Evolutionary conservation across 2,888 invertebrate species (phyloP).

Genomic region (Flexamia atlantica): DNA sequence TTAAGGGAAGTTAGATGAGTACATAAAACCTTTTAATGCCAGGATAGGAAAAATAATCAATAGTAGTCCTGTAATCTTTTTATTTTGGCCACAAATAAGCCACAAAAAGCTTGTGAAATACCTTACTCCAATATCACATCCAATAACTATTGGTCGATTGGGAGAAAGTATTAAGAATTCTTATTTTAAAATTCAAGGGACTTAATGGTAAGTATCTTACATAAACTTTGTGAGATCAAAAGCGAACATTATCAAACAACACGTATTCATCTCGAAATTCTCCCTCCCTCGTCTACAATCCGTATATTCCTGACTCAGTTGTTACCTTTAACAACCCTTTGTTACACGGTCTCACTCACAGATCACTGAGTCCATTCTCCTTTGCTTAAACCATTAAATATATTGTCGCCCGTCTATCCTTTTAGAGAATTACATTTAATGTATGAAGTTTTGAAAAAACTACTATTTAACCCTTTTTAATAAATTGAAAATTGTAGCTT

Average conservation of each 20-base stretch:
- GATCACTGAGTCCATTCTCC: conserved; percentile 26
- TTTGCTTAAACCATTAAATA: conserved; percentile 31
- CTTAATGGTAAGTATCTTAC: background rate
- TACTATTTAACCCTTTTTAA: too few relatives aligned
- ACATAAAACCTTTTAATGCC: too few relatives aligned
- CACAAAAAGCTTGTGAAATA: too few relatives aligned
- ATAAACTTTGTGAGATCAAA: conserved; percentile 12
- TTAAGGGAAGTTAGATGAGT: too few relatives aligned
- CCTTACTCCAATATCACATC: too few relatives aligned
- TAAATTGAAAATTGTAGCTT: too few relatives aligned
- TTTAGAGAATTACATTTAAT: conserved; percentile 9
- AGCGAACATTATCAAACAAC: background rate
- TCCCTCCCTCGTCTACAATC: background rate
- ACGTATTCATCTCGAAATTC: conserved; percentile 2
- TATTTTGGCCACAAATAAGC: too few relatives aligned
- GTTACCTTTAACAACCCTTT: conserved; percentile 13
- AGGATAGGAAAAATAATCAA: too few relatives aligned
- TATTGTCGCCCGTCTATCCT: conserved; percentile 26
- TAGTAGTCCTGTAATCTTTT: too few relatives aligned
- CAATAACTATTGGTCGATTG: too few relatives aligned
- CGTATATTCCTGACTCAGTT: conserved; percentile 5
- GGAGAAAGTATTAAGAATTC: too few relatives aligned
- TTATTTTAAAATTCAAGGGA: background rate
- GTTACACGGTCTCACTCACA: background rate
- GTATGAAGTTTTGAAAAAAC: too few relatives aligned